These are phyloP conservation scores for Crossocerus cetratus DNA, from an alignment of 2,888 invertebrate genomes.

Conservation along the genomic window DNA sequence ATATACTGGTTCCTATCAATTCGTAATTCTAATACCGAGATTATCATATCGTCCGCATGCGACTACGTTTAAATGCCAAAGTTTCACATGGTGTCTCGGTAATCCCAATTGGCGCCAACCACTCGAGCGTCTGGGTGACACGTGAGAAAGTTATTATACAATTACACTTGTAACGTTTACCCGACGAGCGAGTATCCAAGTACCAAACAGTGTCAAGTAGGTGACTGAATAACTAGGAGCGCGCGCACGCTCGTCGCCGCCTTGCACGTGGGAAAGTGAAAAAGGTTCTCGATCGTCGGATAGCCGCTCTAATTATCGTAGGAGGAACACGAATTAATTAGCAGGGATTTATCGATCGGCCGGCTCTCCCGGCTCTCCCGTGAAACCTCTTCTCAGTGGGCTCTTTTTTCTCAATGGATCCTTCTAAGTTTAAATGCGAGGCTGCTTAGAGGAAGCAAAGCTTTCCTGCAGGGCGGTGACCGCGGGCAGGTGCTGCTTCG, in stretches of 20 bases:
- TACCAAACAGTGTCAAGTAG: too few relatives aligned
- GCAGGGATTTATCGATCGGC: constrained; percentile 58
- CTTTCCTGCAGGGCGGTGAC: constrained; percentile 48
- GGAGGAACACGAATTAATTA: constrained; percentile 70
- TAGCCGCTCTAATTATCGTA: constrained; percentile 64
- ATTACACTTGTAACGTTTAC: constrained; percentile 39
- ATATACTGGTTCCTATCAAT: too few relatives aligned
- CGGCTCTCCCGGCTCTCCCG: constrained; percentile 25
- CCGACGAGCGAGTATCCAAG: background rate
- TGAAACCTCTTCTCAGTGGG: constrained; percentile 23
- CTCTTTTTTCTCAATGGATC: background rate
- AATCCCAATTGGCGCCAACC: background rate
- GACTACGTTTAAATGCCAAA: constrained; percentile 33
- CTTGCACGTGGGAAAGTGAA: constrained; percentile 60
- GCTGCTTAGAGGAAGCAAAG: constrained; percentile 37
- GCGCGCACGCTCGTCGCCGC: too few relatives aligned
- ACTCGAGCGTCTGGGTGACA: constrained; percentile 49
- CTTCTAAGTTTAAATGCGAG: constrained; percentile 7
- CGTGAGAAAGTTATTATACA: constrained; percentile 53
- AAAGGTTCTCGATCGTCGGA: constrained; percentile 64
- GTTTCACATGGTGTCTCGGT: constrained; percentile 51
- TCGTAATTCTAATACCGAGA: too few relatives aligned
- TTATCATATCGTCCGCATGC: too few relatives aligned
- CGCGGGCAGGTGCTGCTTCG: constrained; percentile 55
- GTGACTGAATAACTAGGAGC: too few relatives aligned